Evolutionary conservation across 64 coral and sea anemone genomes (phyloP), one percentile per base, ranked within the genome.

Genomic region (Montipora efflorescens): DNA sequence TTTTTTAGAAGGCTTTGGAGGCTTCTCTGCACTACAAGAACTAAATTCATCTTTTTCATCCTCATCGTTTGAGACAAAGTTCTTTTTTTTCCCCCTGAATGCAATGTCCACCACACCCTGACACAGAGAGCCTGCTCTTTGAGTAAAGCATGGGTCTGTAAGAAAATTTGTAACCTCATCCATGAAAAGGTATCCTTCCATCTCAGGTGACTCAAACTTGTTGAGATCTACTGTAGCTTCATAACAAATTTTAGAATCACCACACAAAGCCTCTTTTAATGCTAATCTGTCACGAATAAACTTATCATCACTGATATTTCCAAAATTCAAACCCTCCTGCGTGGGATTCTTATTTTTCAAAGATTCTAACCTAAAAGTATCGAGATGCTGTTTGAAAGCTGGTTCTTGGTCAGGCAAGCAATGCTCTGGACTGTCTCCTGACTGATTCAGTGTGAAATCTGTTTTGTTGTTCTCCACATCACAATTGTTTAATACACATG

Each of bases 181-280:
- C 45, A 51, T 44, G 21, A 9, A 50, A 14, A 94, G 77, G 88
- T 96, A 96, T 8, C 94, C 91, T 44, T 75, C 22, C 7, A 46
- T 67, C 10, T 78, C 47, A 6, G 88, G 47, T 67, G 91, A 89
- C 81, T 91, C 95, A 15, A 90, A 77, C 21, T 97, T 97, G 46
- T 82, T 94, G 75, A 97, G 88, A 87, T 90, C 87, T 87, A 91
- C 84, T 46, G 47, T 91, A 20, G 88, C 15, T 15, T 28, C 44
- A 44, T 49, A 78, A 87, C 59, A 67, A 18, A 8, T 16, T 45
- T 18, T 46, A 68, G 36, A 83, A 83, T 67, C 15, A 67, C 43
- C 10, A 50, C 1, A 53, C 8, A 8, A 6, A 53, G 4, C 51
- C 8, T 53, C 58, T 47, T 67, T 18, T 18, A 1, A 6, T 0